A percentile compares a stretch with the other conserved stretches of the same genome.
phyloP scores from a whole-genome alignment of 2,888 invertebrate genomes.

The Barypeithes pellucidus region DNA sequence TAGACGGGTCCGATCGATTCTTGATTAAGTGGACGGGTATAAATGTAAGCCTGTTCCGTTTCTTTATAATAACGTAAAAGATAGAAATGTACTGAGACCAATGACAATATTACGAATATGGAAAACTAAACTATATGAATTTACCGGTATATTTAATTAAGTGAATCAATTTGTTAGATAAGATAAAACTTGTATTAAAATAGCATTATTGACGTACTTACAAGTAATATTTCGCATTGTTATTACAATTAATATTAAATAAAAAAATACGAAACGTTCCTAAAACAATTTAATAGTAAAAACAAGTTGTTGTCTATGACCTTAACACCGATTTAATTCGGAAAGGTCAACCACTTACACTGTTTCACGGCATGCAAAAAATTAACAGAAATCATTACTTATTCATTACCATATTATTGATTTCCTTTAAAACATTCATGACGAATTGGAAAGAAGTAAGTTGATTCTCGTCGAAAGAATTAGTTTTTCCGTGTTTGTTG shows the following conservation, averaged over 20 bases:
- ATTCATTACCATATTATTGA: slow-evolving; percentile 22
- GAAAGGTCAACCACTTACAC: slow-evolving; percentile 42
- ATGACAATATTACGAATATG: too few relatives aligned
- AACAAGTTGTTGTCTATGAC: slow-evolving; percentile 31
- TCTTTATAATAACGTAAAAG: too few relatives aligned
- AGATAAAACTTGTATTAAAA: slow-evolving; percentile 7
- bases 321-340: slow-evolving; percentile 47
- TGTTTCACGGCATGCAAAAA: slow-evolving; percentile 34
- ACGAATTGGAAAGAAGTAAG: slow-evolving; percentile 1
- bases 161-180: slow-evolving; percentile 10
- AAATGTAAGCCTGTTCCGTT: too few relatives aligned
- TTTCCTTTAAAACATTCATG: slow-evolving; percentile 10
- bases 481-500: background rate
- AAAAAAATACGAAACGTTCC: slow-evolving; percentile 9
- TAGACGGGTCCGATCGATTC: too few relatives aligned
- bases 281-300: slow-evolving; percentile 31
- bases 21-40: too few relatives aligned
- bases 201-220: slow-evolving; percentile 2
- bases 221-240: slow-evolving; percentile 7
- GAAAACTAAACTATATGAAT: too few relatives aligned
- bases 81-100: too few relatives aligned
- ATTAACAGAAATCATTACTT: slow-evolving; percentile 18
- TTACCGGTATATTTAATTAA: slow-evolving; percentile 7
- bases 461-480: background rate
- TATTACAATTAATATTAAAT: slow-evolving; percentile 21